Evolutionary conservation across 2,113 vertebrate species (phyloP).

Genomic region (Rhombomys opimus): DNA sequence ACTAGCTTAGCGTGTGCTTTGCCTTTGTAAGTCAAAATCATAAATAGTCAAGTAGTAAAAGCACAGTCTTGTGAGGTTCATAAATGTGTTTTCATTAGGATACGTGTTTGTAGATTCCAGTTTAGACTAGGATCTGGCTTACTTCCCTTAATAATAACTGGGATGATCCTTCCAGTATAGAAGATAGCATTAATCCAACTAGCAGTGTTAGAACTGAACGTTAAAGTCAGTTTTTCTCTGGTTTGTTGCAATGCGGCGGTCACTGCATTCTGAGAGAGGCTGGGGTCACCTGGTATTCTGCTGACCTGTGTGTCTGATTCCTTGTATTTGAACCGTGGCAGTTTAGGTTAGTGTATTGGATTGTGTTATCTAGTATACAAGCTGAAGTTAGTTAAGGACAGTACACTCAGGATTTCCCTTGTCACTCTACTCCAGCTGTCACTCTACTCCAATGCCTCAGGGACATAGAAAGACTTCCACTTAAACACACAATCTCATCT

Average conservation of each 20-base stretch:
- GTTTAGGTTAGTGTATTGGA: neutral
- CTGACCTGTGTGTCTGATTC: neutral
- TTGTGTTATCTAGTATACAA: neutral
- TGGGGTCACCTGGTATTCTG: neutral
- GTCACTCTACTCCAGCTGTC: neutral
- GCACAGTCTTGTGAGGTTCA: neutral
- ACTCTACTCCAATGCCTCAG: neutral
- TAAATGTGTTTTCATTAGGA: neutral
- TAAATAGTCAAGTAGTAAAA: conserved; percentile 20
- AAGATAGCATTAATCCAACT: neutral
- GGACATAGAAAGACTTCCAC: neutral
- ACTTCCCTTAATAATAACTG: conserved; percentile 33
- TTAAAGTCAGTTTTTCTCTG: neutral
- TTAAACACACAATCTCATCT: neutral
- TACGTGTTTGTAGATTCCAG: neutral
- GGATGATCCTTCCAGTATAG: neutral
- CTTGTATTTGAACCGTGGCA: neutral
- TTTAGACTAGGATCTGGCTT: conserved; percentile 28
- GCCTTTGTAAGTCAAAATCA: conserved; percentile 21
- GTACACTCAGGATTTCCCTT: neutral
- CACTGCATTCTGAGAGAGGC: neutral
- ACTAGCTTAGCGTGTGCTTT: neutral
- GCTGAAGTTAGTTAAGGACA: neutral
- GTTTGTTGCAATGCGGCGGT: neutral
- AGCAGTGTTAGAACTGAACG: neutral